A percentile compares a stretch with the other conserved stretches of the same genome.
phyloP scores from a whole-genome alignment of 2,113 vertebrate species.

The human region GRCh38 chr6:70796001-70796500 shows the following conservation, averaged over 20 bases:
- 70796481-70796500: neutral
- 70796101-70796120: neutral
- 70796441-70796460: neutral
- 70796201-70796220: neutral
- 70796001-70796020: no score
- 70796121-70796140: neutral
- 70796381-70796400: neutral
- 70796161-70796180: neutral
- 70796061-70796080: neutral
- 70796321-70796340: neutral
- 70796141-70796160: neutral
- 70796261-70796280: neutral
- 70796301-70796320: neutral
- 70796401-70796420: neutral
- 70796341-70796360: neutral
- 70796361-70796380: neutral
- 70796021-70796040: neutral
- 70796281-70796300: neutral
- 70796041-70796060: neutral
- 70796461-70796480: neutral
- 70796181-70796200: neutral
- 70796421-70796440: neutral
- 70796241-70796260: neutral
- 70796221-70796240: neutral
- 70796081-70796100: conserved; percentile 9